Evolutionary conservation across 2,113 vertebrate genomes (phyloP), one percentile per base, ranked within the genome.

Genomic region (Raja brachyura): DNA sequence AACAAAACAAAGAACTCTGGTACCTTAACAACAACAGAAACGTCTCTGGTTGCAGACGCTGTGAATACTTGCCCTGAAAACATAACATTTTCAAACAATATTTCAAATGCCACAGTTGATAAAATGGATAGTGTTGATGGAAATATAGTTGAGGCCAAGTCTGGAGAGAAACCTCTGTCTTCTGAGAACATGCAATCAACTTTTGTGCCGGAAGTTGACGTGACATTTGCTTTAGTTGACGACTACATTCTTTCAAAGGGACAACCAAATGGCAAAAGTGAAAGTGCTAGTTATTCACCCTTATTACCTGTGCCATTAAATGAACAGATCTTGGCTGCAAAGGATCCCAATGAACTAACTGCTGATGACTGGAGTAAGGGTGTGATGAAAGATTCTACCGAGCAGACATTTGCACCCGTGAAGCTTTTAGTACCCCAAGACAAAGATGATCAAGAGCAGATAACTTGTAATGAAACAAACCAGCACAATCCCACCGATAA

Each of bases 281-380:
- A 48, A 92, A 92, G 11, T 22, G 20, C 33, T 92, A 25, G 25
- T 73, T 11, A 73, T 73, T 68, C 31, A 73, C 25, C 66, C 66
- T 4, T 54, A 1, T 7, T 68, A 73, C 90, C 68, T 28, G 66
- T 73, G 90, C 25, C 88, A 66, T 90, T 61, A 93, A 94, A 77
- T 61, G 78, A 93, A 94, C 59, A 28, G 18, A 11, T 28, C 31
- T 54, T 90, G 93, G 11, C 90, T 59, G 48, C 61, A 86, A 92
- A 94, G 93, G 93, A 94, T n/a, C 93, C 94, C 93, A 63, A 93
- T 48, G 95, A 96, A 94, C 93, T 97, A 85, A 96, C 95, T 94
- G 96, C 96, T 68, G 97, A 97, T 93, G 95, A 94, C 0, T 99
- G 98, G 98, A 98, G 98, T 94, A 96, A 94, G 94, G 98, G 98